Percentiles rank a stretch among this genome's conserved stretches.
phyloP scores from a whole-genome alignment of 2,888 invertebrate genomes.

The Tethea ocularis region DNA sequence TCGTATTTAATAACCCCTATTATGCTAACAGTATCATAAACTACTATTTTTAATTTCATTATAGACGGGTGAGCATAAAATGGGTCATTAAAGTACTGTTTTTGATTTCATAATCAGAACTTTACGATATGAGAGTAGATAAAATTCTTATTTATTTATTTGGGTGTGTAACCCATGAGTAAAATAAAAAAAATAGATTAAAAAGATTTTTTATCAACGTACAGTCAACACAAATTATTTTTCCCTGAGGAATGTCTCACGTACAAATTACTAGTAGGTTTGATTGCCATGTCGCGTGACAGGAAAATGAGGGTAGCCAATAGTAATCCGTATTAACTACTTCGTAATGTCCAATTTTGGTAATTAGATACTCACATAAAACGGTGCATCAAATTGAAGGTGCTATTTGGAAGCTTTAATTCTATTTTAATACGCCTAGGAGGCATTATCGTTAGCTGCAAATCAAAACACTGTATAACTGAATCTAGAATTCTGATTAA shows the following conservation, averaged over 20 bases:
- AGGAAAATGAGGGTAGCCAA: neutral
- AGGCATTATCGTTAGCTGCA: neutral
- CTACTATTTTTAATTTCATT: no score
- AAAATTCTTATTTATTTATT: no score
- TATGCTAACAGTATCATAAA: no score
- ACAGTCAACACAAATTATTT: neutral
- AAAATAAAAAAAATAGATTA: no score
- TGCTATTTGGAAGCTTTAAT: neutral
- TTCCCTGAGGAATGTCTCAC: neutral
- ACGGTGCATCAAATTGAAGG: neutral
- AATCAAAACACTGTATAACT: neutral
- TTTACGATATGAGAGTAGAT: no score
- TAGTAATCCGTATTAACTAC: constrained; percentile 6
- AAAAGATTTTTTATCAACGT: neutral
- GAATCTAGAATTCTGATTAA: no score
- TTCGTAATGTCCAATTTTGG: constrained; percentile 7
- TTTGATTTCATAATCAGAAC: no score
- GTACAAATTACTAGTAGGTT: neutral
- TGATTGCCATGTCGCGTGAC: constrained; percentile 6
- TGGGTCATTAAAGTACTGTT: no score
- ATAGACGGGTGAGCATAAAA: no score
- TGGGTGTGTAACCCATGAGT: no score
- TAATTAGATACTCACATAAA: constrained; percentile 5
- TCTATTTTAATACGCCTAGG: neutral
- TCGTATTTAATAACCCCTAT: no score